A percentile compares a stretch with the other conserved stretches of the same genome.
Evolutionary conservation across 2,888 invertebrate genomes (phyloP).

Genomic region (Sicus ferrugineus): DNA sequence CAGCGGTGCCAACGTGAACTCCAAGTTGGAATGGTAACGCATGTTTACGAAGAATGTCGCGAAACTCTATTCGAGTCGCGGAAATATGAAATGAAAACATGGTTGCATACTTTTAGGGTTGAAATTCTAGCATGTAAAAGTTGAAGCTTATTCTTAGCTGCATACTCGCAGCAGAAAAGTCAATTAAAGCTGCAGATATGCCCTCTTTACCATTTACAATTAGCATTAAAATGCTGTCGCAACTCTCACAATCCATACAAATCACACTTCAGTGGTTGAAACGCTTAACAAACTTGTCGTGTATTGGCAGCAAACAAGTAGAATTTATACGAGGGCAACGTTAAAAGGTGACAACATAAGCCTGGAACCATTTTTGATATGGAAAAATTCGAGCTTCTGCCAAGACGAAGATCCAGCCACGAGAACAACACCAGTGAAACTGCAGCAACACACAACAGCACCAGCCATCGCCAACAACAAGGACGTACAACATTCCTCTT

Average conservation of each 20-base stretch:
- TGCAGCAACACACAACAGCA: not conserved
- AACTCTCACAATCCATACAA: not conserved
- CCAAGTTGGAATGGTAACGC: too few species aligned
- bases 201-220: too few species aligned
- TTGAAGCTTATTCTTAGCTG: too few species aligned
- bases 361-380: not conserved
- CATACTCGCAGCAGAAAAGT: too few species aligned
- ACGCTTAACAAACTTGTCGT: not conserved
- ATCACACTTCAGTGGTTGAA: not conserved
- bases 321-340: not conserved
- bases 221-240: too few species aligned
- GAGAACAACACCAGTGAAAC: not conserved
- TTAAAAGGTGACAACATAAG: not conserved
- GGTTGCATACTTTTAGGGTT: too few species aligned
- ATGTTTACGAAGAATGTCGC: too few species aligned
- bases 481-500: not conserved
- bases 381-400: not conserved
- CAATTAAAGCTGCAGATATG: too few species aligned
- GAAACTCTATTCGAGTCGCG: too few species aligned
- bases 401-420: not conserved
- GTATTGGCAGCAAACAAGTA: conserved; percentile 17
- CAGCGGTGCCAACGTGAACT: too few species aligned
- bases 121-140: too few species aligned
- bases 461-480: not conserved
- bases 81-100: too few species aligned